phyloP scores from a whole-genome alignment of 1,140 invertebrate species.

The Eubasilissa regina region DNA sequence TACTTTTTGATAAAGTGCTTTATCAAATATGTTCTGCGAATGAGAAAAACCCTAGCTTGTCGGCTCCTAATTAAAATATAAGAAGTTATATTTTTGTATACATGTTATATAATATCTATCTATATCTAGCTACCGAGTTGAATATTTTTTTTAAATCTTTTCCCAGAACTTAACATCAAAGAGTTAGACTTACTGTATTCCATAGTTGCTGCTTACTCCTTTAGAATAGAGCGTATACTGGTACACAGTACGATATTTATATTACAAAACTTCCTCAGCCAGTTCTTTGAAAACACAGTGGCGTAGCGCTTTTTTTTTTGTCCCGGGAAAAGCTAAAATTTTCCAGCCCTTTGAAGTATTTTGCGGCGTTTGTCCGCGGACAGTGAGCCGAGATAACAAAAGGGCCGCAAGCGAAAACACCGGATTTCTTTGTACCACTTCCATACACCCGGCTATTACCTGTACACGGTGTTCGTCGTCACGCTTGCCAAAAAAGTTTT shows the following conservation, averaged over 20 bases:
- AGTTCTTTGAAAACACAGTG: constrained; percentile 19
- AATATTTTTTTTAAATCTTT: too few relatives aligned
- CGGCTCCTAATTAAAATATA: too few relatives aligned
- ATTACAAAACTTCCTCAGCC: constrained; percentile 19
- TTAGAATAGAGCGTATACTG: too few relatives aligned
- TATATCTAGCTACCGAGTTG: too few relatives aligned
- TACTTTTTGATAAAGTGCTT: too few relatives aligned
- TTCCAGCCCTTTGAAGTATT: constrained; percentile 42
- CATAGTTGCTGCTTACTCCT: too few relatives aligned
- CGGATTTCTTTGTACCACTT: constrained; percentile 29
- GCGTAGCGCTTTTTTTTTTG: constrained; percentile 32
- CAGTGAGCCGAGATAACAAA: constrained; percentile 32
- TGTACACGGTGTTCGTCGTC: neutral
- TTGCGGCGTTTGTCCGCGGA: constrained; percentile 32
- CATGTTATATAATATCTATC: too few relatives aligned
- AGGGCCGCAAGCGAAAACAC: neutral
- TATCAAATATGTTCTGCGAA: too few relatives aligned
- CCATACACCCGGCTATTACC: constrained; percentile 5
- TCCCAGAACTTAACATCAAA: too few relatives aligned
- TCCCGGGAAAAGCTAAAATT: constrained; percentile 31
- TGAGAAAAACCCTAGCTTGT: too few relatives aligned
- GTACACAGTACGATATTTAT: constrained; percentile 19
- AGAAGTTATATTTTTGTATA: too few relatives aligned
- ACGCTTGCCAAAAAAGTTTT: neutral
- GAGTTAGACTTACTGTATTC: too few relatives aligned